These are phyloP conservation scores for Drosophila ambigua DNA, from an alignment of 1,140 invertebrate genomes.

Conservation along the genomic window DNA sequence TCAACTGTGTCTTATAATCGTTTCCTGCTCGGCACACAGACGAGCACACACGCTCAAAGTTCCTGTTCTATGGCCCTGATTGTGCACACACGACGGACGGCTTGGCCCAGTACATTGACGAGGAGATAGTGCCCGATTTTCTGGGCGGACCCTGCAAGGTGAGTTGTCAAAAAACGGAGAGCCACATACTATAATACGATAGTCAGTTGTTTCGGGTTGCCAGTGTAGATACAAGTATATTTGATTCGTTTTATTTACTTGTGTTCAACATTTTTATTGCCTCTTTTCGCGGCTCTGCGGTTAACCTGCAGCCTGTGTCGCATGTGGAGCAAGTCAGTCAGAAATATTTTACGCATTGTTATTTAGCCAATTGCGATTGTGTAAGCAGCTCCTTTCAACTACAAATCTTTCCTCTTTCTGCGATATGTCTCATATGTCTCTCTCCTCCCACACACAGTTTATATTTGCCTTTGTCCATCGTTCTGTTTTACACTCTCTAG, in stretches of 20 bases:
- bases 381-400: conserved; percentile 64
- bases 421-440: conserved; percentile 25
- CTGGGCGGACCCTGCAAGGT: conserved; percentile 94
- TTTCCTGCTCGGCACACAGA: conserved; percentile 87
- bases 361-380: conserved; percentile 83
- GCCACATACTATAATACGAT: too few relatives aligned
- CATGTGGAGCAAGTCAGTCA: conserved; percentile 79
- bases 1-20: not conserved
- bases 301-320: conserved; percentile 60
- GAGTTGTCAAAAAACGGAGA: too few relatives aligned
- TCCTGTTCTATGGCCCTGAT: conserved; percentile 96
- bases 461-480: conserved; percentile 2
- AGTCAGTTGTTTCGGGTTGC: too few relatives aligned
- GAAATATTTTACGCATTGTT: conserved; percentile 82
- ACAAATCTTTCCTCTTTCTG: conserved; percentile 25
- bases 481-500: conserved; percentile 18
- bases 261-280: conserved; percentile 27
- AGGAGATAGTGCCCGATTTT: conserved; percentile 95
- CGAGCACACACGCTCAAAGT: conserved; percentile 97
- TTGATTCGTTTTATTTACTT: conserved; percentile 48
- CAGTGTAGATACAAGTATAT: conserved; percentile 18
- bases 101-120: conserved; percentile 93
- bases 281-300: conserved; percentile 23
- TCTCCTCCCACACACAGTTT: conserved; percentile 3
- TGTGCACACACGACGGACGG: conserved; percentile 93